phyloP scores from a whole-genome alignment of 2,113 vertebrate species.

The Charina bottae region DNA sequence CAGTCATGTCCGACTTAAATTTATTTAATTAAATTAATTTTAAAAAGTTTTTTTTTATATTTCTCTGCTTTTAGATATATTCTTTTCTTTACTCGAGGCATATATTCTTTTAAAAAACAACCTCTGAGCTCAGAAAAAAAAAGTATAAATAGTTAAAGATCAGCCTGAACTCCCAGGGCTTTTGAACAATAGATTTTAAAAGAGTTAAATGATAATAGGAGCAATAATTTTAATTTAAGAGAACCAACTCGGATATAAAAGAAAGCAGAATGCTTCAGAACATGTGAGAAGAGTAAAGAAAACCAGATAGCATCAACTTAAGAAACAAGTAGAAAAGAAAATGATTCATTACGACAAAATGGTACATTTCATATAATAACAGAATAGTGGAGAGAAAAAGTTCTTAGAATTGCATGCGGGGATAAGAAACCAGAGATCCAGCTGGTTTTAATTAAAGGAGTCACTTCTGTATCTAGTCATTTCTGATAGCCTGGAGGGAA shows the following conservation, averaged over 20 bases:
- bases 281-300: neutral
- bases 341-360: neutral
- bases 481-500: neutral
- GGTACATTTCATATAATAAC: neutral
- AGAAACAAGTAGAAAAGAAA: neutral
- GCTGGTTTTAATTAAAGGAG: neutral
- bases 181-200: neutral
- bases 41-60: slow-evolving; percentile 46
- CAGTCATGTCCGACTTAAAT: no score
- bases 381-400: neutral
- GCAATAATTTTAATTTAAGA: neutral
- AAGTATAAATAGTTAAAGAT: neutral
- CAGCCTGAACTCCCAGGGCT: neutral
- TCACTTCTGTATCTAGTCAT: neutral
- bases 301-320: neutral
- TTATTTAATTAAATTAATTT: slow-evolving; percentile 24
- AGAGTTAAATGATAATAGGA: neutral
- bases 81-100: slow-evolving; percentile 35
- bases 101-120: neutral
- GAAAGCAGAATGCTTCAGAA: neutral
- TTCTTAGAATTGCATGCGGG: neutral
- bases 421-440: neutral
- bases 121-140: slow-evolving; percentile 1
- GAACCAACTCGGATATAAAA: neutral
- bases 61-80: slow-evolving; percentile 32